phyloP scores from a whole-genome alignment of 2,888 invertebrate species.

The Acrocyrtus sp. region DNA sequence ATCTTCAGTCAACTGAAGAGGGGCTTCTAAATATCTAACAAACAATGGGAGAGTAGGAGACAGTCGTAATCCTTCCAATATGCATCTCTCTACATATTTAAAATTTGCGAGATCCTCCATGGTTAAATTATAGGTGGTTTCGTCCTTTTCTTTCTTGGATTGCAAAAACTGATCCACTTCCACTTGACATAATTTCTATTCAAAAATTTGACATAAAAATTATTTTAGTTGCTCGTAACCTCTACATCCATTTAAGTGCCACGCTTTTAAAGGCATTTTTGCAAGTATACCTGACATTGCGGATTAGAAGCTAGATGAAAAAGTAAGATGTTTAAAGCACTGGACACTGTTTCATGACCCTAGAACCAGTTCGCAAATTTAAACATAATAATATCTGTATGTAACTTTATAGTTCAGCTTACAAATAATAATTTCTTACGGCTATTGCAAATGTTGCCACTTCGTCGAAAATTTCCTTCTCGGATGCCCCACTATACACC shows the following conservation, averaged over 20 bases:
- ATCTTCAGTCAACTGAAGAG: not conserved
- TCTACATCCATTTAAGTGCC: too few relatives aligned
- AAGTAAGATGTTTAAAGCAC: not conserved
- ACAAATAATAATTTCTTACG: not conserved
- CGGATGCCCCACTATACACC: not conserved
- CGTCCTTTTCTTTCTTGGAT: too few relatives aligned
- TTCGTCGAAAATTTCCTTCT: slow-evolving; percentile 11
- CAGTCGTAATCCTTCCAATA: not conserved
- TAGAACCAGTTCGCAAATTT: not conserved
- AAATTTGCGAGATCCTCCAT: not conserved
- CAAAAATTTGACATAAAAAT: not conserved
- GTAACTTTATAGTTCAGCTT: not conserved
- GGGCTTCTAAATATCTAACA: not conserved
- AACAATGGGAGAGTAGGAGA: not conserved
- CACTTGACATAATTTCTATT: not conserved
- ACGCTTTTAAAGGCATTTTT: not conserved
- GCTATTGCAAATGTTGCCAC: slow-evolving; percentile 5
- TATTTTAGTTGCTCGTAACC: not conserved
- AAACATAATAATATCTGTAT: not conserved
- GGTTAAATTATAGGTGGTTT: too few relatives aligned
- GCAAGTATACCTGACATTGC: slow-evolving; percentile 8
- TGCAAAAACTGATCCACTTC: slow-evolving; percentile 12
- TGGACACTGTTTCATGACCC: slow-evolving; percentile 15
- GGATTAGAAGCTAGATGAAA: slow-evolving; percentile 16
- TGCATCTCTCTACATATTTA: slow-evolving; percentile 4